A percentile compares a stretch with the other conserved stretches of the same genome.
These are phyloP conservation scores for Amphibalanus amphitrite DNA, from an alignment of 1,140 invertebrate genomes.

Conservation along the genomic window DNA sequence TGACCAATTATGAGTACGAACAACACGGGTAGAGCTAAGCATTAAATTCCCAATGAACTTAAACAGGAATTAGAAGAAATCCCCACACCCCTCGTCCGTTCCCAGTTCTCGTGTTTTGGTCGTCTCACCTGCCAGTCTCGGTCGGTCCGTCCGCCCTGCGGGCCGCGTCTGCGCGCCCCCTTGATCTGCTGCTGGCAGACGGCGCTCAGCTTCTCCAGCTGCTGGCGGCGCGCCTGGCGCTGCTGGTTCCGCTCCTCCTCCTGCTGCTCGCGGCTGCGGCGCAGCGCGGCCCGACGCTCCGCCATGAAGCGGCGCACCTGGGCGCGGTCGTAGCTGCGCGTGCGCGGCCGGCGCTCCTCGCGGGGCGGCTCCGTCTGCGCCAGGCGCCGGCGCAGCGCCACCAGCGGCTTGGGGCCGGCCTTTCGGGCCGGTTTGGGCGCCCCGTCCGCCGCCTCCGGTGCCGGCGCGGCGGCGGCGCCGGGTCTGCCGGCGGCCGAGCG, in stretches of 20 bases:
- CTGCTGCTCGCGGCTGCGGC: not conserved
- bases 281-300: not conserved
- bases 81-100: too few species aligned
- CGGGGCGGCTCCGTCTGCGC: not conserved
- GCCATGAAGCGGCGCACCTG: constrained; percentile 11
- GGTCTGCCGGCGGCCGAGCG: too few species aligned
- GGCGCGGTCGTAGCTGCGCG: constrained; percentile 11
- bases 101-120: too few species aligned
- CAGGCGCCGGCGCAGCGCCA: not conserved
- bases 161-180: not conserved
- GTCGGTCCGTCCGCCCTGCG: not conserved
- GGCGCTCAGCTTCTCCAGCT: not conserved
- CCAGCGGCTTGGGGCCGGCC: not conserved
- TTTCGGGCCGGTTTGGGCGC: not conserved
- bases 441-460: too few species aligned
- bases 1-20: too few species aligned
- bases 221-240: not conserved
- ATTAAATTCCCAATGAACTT: too few species aligned
- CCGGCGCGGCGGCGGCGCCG: too few species aligned
- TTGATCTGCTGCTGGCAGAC: not conserved
- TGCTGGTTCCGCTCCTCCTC: not conserved
- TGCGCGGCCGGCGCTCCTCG: not conserved
- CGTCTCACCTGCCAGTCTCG: not conserved
- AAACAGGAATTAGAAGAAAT: too few species aligned
- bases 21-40: too few species aligned